These are phyloP conservation scores for Pygocentrus nattereri DNA, from an alignment of 2,797 vertebrate genomes.

Conservation along the genomic window DNA sequence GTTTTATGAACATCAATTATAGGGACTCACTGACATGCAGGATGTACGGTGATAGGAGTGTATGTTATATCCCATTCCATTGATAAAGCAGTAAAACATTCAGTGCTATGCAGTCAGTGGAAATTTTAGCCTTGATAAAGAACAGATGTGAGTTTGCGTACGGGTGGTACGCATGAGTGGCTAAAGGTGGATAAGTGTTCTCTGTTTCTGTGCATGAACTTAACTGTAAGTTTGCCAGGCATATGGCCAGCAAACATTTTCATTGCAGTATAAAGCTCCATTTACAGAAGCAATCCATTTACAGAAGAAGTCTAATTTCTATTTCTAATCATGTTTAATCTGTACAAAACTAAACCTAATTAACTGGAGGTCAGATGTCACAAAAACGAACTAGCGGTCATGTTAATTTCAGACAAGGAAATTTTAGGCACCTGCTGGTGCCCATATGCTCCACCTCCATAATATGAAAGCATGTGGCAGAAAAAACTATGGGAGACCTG, in stretches of 20 bases:
- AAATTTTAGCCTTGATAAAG: neutral
- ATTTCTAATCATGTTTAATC: too few relatives aligned
- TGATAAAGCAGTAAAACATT: neutral
- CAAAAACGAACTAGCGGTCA: too few relatives aligned
- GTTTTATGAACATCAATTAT: neutral
- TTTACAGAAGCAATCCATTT: too few relatives aligned
- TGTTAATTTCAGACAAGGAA: too few relatives aligned
- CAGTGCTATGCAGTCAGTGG: neutral
- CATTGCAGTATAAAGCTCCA: neutral
- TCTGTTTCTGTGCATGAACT: neutral
- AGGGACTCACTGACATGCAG: neutral
- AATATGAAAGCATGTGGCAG: too few relatives aligned
- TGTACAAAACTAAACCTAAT: too few relatives aligned
- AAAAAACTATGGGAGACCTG: too few relatives aligned
- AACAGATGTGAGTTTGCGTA: neutral
- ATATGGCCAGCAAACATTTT: neutral
- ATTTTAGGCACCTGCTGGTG: too few relatives aligned
- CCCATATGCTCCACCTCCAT: too few relatives aligned
- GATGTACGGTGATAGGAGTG: neutral
- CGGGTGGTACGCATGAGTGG: neutral
- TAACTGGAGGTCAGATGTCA: too few relatives aligned
- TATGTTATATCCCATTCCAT: neutral
- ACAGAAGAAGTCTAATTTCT: too few relatives aligned
- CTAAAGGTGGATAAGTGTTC: neutral
- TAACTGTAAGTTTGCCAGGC: neutral